Percentiles rank a stretch among this genome's conserved stretches.
Evolutionary conservation across 2,888 invertebrate genomes (phyloP).

Genomic region (Stomorhina lunata): DNA sequence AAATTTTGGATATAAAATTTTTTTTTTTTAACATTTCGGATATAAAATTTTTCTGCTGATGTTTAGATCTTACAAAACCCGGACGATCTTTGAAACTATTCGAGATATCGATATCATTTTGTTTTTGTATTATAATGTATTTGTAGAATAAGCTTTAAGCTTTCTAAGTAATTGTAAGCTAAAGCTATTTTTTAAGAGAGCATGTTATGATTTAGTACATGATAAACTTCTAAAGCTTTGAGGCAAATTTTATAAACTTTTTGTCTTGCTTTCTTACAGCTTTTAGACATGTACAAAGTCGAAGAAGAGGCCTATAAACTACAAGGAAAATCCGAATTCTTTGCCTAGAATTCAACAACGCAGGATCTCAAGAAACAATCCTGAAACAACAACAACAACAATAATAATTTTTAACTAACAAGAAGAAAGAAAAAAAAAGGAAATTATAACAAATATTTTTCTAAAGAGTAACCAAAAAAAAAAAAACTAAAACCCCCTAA

Average conservation of each 20-base stretch:
- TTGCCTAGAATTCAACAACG: constrained; percentile 83
- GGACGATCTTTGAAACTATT: too few species aligned
- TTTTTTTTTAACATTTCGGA: too few species aligned
- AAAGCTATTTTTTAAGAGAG: too few species aligned
- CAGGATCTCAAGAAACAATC: constrained; percentile 46
- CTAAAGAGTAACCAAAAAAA: constrained; percentile 14
- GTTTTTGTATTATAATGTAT: too few species aligned
- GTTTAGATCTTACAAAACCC: too few species aligned
- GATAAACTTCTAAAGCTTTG: background rate
- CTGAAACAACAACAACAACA: constrained; percentile 36
- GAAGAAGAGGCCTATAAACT: constrained; percentile 94
- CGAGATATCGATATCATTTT: too few species aligned
- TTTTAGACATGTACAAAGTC: constrained; percentile 96
- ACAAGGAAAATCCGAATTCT: constrained; percentile 93
- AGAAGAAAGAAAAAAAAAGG: constrained; percentile 29
- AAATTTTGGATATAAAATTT: too few species aligned
- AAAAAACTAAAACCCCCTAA: constrained; percentile 16
- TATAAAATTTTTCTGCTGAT: too few species aligned
- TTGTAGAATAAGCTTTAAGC: too few species aligned
- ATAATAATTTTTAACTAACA: constrained; percentile 60
- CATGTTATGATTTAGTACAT: too few species aligned
- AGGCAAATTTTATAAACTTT: too few species aligned
- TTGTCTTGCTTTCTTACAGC: constrained; percentile 81
- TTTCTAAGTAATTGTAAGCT: too few species aligned
- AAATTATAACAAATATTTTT: constrained; percentile 51